Conservation (phyloP, 1,140 invertebrate genomes). For the Heterodera schachtii region DNA sequence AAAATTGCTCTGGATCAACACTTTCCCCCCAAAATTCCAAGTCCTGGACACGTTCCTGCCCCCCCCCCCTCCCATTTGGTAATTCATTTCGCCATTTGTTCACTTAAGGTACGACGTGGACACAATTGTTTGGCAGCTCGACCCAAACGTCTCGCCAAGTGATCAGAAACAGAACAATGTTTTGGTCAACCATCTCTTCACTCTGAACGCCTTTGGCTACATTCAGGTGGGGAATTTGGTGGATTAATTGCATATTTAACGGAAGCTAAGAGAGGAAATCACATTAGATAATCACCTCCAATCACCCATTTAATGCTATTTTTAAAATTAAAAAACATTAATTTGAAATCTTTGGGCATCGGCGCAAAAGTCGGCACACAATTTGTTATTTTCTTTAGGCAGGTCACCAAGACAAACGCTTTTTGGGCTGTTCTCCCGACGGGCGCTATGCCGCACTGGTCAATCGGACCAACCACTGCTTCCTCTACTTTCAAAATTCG, state of each 20-base stretch:
- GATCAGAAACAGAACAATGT: not conserved
- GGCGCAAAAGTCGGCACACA: no score
- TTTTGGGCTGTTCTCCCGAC: conserved; percentile 38
- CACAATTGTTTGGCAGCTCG: conserved; percentile 27
- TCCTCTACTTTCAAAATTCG: conserved; percentile 41
- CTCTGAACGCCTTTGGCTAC: conserved; percentile 30
- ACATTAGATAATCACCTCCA: no score
- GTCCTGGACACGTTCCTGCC: not conserved
- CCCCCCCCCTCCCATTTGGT: not conserved
- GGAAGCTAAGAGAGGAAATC: no score
- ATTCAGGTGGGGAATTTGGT: conserved; percentile 13
- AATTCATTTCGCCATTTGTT: not conserved
- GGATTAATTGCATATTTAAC: not conserved
- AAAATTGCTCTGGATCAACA: no score
- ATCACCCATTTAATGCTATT: no score
- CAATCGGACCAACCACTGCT: conserved; percentile 36
- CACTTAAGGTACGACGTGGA: conserved; percentile 21
- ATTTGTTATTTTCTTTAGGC: conserved; percentile 32
- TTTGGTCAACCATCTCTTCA: conserved; percentile 11
- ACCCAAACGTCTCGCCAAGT: not conserved
- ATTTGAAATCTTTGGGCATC: no score
- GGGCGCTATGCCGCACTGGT: conserved; percentile 36
- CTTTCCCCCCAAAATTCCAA: not conserved
- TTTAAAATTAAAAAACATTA: no score
- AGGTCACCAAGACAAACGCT: conserved; percentile 37